Evolutionary conservation across 2,888 invertebrate genomes (phyloP).

Genomic region (Rapana venosa): DNA sequence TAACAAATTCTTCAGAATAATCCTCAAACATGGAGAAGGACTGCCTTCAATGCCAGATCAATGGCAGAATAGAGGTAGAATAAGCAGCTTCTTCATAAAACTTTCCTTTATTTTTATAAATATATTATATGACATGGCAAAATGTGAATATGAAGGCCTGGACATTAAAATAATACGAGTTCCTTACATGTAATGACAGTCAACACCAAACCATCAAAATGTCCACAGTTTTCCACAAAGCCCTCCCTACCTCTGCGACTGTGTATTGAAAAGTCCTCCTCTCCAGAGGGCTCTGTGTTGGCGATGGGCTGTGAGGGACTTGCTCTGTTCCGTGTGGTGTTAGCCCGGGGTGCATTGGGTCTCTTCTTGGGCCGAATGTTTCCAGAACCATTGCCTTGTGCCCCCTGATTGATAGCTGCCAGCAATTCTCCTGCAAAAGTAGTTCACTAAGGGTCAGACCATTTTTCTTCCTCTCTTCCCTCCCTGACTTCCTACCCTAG

Average conservation of each 20-base stretch:
- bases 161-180: no score
- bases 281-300: background rate
- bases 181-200: no score
- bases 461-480: background rate
- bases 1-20: no score
- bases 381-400: background rate
- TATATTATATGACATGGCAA: no score
- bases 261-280: background rate
- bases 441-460: background rate
- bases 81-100: no score
- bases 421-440: conserved; percentile 1
- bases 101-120: no score
- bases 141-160: no score
- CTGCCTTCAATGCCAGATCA: no score
- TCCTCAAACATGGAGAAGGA: no score
- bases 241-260: conserved; percentile 19
- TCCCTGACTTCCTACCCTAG: no score
- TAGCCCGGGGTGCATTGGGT: background rate
- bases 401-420: background rate
- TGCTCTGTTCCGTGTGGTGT: background rate
- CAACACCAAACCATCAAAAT: background rate
- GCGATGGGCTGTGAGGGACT: background rate
- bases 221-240: background rate
- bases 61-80: no score
- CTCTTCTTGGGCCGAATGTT: conserved; percentile 14